Conservation (phyloP, 2,113 vertebrate species). For the Ancistrus triradiatus region DNA sequence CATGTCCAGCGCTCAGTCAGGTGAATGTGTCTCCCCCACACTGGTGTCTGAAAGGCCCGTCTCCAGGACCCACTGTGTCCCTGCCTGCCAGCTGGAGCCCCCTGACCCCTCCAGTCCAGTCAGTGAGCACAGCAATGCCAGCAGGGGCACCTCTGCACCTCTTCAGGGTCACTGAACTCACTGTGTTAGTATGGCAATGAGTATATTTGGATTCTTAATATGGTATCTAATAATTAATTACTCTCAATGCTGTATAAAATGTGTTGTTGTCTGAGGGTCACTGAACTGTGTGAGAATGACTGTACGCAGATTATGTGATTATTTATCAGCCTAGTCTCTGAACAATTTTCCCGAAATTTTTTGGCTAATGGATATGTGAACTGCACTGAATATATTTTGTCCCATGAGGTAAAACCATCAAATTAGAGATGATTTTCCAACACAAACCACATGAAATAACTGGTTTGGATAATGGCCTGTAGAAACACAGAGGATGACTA, state of each 20-base stretch:
- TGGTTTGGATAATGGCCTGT: not conserved
- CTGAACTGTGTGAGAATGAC: not conserved
- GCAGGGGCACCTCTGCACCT: constrained; percentile 36
- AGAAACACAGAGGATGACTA: no score
- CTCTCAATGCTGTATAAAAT: not conserved
- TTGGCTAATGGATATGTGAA: no score
- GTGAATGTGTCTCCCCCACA: constrained; percentile 47
- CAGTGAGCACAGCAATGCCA: constrained; percentile 43
- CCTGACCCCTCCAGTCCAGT: constrained; percentile 59
- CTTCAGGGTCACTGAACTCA: constrained; percentile 19
- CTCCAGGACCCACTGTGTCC: constrained; percentile 58
- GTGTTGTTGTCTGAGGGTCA: not conserved
- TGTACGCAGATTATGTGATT: not conserved
- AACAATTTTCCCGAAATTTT: no score
- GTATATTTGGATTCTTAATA: not conserved
- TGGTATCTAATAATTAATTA: not conserved
- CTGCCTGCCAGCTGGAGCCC: constrained; percentile 72
- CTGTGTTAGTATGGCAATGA: not conserved
- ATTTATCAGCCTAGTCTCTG: no score
- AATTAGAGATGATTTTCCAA: no score
- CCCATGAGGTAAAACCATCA: no score
- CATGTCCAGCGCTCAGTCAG: constrained; percentile 48
- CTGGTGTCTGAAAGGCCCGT: constrained; percentile 60
- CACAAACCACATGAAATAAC: no score
- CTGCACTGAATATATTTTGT: no score